Evolutionary conservation across 1,140 invertebrate species (phyloP), one percentile per base, ranked within the genome.

Genomic region (Apocrypta bakeri): DNA sequence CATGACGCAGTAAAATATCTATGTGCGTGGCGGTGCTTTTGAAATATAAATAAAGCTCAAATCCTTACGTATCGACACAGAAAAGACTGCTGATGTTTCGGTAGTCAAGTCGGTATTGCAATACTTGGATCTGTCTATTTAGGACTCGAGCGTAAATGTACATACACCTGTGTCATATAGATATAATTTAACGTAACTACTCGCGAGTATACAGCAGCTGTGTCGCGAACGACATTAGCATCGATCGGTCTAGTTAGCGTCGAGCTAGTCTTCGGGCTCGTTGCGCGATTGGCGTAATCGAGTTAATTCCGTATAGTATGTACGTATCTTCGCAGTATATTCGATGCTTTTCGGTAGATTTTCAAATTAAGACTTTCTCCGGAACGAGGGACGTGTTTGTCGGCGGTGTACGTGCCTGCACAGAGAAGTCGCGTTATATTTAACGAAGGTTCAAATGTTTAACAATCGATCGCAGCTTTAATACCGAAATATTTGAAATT

Each of bases 231-330:
- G 64, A 56, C 40, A 79, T 79, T 79, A 79, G 66, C 77, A 79
- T 79, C 77, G 77, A 79, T 79, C 77, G 66, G 21, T 79, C 77
- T 79, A 79, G 77, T 79, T 79, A 79, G 77, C 40, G 76, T 42
- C 56, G 11, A 56, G 40, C 42, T 31, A 78, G 63, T 78, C 76
- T 68, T 78, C 61, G 76, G 21, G 61, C 77, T 79, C 64, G 77
- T 71, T 56, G 66, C 77, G 40, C 77, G 77, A 79, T 79, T 79
- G 77, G 56, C 77, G 66, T 79, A 71, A 79, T 79, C 24, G 25
- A 79, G 77, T 79, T 79, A 79, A 79, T 71, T 24, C 66, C 7
- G 4, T 29, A 48, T 2, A 24, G 63, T 2, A 6, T 29, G 17
- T 61, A 56, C 27, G 33, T 37, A 37, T 37, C 33, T 9, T 37